Evolutionary conservation across 2,113 vertebrate genomes (phyloP), one percentile per base, ranked within the genome.

Genomic region (Charina bottae): DNA sequence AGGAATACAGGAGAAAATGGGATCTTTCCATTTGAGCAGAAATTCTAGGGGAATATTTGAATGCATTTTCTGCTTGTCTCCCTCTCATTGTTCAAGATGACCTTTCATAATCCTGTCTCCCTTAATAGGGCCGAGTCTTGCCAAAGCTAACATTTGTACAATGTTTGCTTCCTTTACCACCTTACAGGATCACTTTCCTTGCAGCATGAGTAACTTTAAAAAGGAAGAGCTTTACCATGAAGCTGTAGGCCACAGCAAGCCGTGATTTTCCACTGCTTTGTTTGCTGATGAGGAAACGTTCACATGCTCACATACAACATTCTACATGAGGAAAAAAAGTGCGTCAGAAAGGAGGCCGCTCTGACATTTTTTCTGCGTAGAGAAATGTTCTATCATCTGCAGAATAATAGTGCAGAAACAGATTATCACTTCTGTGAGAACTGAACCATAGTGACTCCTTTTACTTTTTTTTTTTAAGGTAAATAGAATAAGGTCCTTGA

Each of bases 61-160:
- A 21, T 17, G 19, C 28, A 56, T 64, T 23, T 59, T 84, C 92
- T 59, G 64, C 56, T 91, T 49, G 49, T 68, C 55, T 64, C 64
- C 86, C 53, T 85, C 72, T 64, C 85, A 12, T 84, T 13, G 53
- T 91, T 59, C 60, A 46, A 88, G 11, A 10, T 85, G 85, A 93
- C 92, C 91, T 92, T 92, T 89, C 88, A 85, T 83, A 88, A 62
- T 56, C 92, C 7, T 23, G 1, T 64, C 13, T 33, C 21, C 49
- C 89, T 93, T 49, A 87, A 37, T 87, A 37, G 28, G 46, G 60
- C 72, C 9, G 33, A 58, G 54, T 13, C 54, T 26, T 88, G 92
- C 87, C 90, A 91, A 91, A 88, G 83, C 90, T 85, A 89, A 92
- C 84, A 92, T 89, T 89, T 33, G 33, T 89, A 56, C 56, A 68